Evolutionary conservation across 2,113 vertebrate species (phyloP).

Genomic region (Otus sunia): DNA sequence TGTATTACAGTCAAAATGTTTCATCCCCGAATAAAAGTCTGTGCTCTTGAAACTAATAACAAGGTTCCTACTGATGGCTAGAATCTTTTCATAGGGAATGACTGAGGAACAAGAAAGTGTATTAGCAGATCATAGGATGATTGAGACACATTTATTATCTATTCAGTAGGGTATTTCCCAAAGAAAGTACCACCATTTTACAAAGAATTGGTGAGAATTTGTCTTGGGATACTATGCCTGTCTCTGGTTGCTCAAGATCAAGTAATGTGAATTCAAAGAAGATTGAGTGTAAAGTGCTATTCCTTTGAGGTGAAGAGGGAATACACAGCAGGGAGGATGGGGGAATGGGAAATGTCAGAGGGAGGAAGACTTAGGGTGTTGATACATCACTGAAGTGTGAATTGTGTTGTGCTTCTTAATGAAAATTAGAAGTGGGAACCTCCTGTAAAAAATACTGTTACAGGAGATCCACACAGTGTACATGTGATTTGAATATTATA

Average conservation of each 20-base stretch:
- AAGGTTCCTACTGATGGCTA: neutral
- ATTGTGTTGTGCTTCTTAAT: neutral
- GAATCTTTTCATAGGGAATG: neutral
- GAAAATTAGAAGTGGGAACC: neutral
- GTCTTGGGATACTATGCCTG: neutral
- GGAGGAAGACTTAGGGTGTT: neutral
- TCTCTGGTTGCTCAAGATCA: constrained; percentile 1
- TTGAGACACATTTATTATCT: neutral
- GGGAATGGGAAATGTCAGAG: neutral
- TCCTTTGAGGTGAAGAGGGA: neutral
- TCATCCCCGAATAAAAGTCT: neutral
- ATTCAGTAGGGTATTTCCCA: constrained; percentile 8
- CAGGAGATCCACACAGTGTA: neutral
- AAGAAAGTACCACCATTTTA: neutral
- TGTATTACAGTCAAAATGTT: neutral
- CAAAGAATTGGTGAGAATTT: neutral
- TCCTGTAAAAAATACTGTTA: neutral
- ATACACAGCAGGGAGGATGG: neutral
- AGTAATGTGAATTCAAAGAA: neutral
- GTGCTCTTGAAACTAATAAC: neutral
- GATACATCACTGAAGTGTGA: neutral
- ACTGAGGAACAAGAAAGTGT: neutral
- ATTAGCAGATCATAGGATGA: neutral
- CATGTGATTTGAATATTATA: neutral
- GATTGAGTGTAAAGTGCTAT: neutral